Base-by-base conservation (phyloP, 2,797 vertebrate species). In the Adrianichthys oophorus region DNA sequence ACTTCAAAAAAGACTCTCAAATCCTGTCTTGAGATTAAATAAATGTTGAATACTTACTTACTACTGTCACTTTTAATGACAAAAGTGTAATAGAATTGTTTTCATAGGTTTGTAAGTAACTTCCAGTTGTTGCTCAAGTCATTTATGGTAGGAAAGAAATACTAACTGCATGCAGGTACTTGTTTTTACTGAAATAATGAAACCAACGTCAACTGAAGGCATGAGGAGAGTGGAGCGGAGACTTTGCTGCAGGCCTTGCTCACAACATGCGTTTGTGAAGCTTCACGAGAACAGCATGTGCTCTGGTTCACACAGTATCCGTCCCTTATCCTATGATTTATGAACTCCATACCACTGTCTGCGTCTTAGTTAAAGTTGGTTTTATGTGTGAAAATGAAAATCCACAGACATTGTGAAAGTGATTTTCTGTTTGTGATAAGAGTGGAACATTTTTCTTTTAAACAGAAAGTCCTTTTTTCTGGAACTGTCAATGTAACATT, bases 401-500 rank as follows among this genome's bases (percentile, higher is more conserved):
- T 42, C 13, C 46, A 23, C 48, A 56, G 17, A 41, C 17, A 52
- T 8, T 10, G 16, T 53, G 40, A 4, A 14, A 32, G 3, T 12
- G 5, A 19, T 46, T 48, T 16, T 53, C n/a, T 15, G 17, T 44
- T 62, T 58, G 32, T 63, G 29, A 29, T 29, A n/a, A 62, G n/a
- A 56, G 37, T 49, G 45, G 15, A 26, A 41, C 51, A 1, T 21
- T 37, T 24, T n/a, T 65, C 29, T 72, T 73, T 67, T 19, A 40
- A 12, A 70, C 23, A 19, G 49, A 12, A 4, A 66, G 21, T 62
- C 56, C 62, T 68, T 65, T 70, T 58, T 37, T 67, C 4, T 0
- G 24, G 42, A 70, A 70, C 59, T 65, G 44, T 17, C 18, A 24
- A 46, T 17, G 14, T 51, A 62, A 78, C 74, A 53, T 68, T 18